phyloP scores from a whole-genome alignment of 2,888 invertebrate genomes.

The Melieria crassipennis region DNA sequence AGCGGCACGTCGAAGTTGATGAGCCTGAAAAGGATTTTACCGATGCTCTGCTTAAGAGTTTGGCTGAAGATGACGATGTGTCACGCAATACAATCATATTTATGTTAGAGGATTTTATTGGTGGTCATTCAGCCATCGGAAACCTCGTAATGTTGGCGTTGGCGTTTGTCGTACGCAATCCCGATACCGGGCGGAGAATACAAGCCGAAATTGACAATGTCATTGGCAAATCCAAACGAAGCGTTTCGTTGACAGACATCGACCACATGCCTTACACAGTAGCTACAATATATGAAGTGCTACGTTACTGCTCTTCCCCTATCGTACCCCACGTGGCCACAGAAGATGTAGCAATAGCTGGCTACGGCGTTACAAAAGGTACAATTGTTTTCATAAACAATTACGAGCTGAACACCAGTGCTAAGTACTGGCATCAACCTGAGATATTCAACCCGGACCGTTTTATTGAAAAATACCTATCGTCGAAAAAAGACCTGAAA shows the following conservation, averaged over 20 bases:
- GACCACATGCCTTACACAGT: conserved; percentile 80
- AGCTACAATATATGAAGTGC: conserved; percentile 81
- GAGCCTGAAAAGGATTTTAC: conserved; percentile 79
- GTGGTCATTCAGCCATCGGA: conserved; percentile 88
- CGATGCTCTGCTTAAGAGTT: conserved; percentile 78
- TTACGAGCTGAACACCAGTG: conserved; percentile 79
- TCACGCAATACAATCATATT: conserved; percentile 82
- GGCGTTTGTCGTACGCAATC: conserved; percentile 75
- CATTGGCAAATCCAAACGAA: conserved; percentile 67
- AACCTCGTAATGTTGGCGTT: conserved; percentile 83
- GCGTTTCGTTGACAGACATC: conserved; percentile 75
- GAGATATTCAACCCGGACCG: conserved; percentile 78
- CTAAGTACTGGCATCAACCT: conserved; percentile 78
- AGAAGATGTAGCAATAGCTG: conserved; percentile 77
- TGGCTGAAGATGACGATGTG: conserved; percentile 72
- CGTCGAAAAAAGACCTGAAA: neutral
- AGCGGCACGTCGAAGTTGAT: conserved; percentile 67
- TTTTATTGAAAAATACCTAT: conserved; percentile 69
- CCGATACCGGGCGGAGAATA: conserved; percentile 73
- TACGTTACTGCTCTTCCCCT: conserved; percentile 84
- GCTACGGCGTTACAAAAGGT: conserved; percentile 78
- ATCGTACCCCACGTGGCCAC: conserved; percentile 92
- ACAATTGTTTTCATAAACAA: conserved; percentile 87
- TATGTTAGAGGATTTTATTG: conserved; percentile 87
- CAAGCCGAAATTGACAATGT: conserved; percentile 74